Base-by-base conservation (phyloP, 92 coral and sea anemone species). In the Siderastrea siderea region DNA sequence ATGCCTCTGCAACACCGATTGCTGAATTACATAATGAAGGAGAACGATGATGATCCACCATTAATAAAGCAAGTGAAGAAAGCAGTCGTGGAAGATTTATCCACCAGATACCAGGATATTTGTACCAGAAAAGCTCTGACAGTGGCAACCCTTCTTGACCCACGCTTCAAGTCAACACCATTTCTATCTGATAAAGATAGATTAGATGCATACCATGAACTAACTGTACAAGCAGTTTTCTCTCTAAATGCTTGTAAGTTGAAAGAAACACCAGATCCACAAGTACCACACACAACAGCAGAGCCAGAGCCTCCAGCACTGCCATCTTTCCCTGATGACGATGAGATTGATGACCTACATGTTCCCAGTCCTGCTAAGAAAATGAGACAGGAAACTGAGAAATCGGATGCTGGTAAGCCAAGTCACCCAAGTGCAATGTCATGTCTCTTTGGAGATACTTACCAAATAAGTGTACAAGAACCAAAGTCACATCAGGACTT, bases 121-220 rank as follows among this genome's bases (percentile, higher is more conserved):
- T 64, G 77, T 45, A 86, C 90, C 90, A 86, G 43, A 15, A 82
- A 76, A 77, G 85, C 54, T 62, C 70, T 89, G 65, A 83, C 85
- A 68, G 88, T 78, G 83, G 88, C 84, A 89, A 83, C 88, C 26
- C 92, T 89, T 68, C 84, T 89, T 72, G 88, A 83, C 79, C 92
- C 88, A 89, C 64, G 85, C 73, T 89, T 89, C 92, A 89, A 83
- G 48, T 73, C 78, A 74, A 86, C 92, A 89, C 87, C 91, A 88
- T 88, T 88, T 70, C 80, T 88, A 44, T 59, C 66, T 72, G 91
- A 88, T 80, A 84, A 88, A 81, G 91, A 88, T 50, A 88, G 78
- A 67, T 69, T 88, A 70, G 78, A 87, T 80, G 86, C 73, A 76
- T 87, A 61, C 87, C 91, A 87, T 80, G 86, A 87, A 58, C 68